Conservation (phyloP, 2,888 invertebrate species). For the Lasioglossum pauxillum region DNA sequence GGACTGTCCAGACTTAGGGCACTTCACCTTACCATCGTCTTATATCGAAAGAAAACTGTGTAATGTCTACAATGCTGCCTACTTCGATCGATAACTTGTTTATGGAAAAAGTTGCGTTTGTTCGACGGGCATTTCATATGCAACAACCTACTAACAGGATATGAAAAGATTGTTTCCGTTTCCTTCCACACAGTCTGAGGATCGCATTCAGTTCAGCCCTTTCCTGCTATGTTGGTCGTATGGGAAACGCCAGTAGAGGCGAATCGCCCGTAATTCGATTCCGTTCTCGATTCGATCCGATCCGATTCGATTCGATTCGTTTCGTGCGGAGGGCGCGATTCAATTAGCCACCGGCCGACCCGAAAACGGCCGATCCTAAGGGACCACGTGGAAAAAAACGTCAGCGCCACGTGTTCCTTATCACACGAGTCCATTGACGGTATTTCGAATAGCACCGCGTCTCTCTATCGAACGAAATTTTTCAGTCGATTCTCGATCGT, state of each 20-base stretch:
- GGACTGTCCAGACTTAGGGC: no score
- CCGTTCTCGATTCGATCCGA: slow-evolving; percentile 45
- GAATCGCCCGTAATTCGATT: slow-evolving; percentile 30
- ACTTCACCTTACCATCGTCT: no score
- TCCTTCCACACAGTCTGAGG: not conserved
- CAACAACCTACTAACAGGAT: no score
- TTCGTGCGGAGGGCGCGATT: slow-evolving; percentile 26
- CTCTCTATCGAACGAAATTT: slow-evolving; percentile 20
- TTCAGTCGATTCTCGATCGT: slow-evolving; percentile 23
- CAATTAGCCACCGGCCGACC: slow-evolving; percentile 39
- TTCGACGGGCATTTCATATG: no score
- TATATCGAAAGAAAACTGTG: no score
- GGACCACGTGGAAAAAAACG: not conserved
- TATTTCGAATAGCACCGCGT: slow-evolving; percentile 20
- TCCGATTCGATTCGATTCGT: slow-evolving; percentile 46
- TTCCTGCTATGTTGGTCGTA: not conserved
- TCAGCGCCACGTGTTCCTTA: slow-evolving; percentile 50
- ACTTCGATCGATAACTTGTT: no score
- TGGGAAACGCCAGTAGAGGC: slow-evolving; percentile 1
- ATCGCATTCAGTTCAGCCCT: not conserved
- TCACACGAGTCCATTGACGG: slow-evolving; percentile 44
- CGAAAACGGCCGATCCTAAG: not conserved
- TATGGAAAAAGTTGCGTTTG: no score
- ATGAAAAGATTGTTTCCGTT: not conserved
- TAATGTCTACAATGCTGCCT: no score